A percentile compares a stretch with the other conserved stretches of the same genome.
Conservation (phyloP, 2,113 vertebrate genomes). For the Vulpes vulpes region DNA sequence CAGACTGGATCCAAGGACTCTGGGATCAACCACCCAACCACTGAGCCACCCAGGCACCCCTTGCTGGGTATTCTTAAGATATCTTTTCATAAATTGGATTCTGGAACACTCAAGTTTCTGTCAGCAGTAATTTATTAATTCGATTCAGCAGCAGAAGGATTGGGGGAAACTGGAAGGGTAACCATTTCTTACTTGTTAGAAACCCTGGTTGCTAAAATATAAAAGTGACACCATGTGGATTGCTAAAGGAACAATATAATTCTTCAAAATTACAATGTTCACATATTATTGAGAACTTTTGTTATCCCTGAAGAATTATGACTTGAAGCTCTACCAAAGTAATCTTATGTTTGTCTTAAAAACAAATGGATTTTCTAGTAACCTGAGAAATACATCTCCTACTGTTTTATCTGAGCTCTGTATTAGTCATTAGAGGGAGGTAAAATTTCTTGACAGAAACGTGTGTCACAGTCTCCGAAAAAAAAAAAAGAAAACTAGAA, state of each 20-base stretch:
- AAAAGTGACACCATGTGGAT: not conserved
- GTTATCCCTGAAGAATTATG: not conserved
- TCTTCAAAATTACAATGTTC: not conserved
- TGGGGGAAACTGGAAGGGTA: accelerated
- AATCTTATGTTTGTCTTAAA: not conserved
- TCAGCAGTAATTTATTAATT: not conserved
- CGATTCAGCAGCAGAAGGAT: not conserved
- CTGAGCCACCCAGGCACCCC: too few species aligned
- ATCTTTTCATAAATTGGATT: not conserved
- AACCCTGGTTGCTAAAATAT: not conserved
- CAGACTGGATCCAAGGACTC: too few species aligned
- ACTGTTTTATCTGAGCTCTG: not conserved
- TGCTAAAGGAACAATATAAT: not conserved
- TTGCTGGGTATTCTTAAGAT: not conserved
- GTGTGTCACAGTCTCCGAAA: not conserved
- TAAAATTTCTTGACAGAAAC: not conserved
- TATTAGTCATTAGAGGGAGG: not conserved
- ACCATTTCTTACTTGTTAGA: not conserved
- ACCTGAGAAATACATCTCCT: not conserved
- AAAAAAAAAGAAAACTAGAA: not conserved
- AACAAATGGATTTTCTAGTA: not conserved
- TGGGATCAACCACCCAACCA: too few species aligned
- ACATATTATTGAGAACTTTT: not conserved
- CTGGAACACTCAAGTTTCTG: not conserved
- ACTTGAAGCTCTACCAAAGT: not conserved